A percentile compares a stretch with the other conserved stretches of the same genome.
These are phyloP conservation scores for Petaurus breviceps DNA, from an alignment of 2,113 vertebrate genomes.

Conservation along the genomic window DNA sequence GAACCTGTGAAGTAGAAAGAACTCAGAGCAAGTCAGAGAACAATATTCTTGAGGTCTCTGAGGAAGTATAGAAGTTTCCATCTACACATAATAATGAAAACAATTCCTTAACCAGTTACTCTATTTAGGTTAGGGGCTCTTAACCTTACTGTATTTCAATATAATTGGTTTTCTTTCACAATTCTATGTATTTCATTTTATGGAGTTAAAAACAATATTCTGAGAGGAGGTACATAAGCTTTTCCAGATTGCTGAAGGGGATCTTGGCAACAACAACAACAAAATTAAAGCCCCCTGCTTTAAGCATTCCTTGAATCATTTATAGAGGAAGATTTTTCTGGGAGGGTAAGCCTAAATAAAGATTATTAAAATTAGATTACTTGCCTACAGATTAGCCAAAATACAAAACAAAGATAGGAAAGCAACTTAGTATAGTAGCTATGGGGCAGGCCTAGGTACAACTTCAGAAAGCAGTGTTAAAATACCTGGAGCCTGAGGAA, in stretches of 20 bases:
- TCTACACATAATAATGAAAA: background rate
- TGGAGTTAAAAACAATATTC: background rate
- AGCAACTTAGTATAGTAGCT: background rate
- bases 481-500: background rate
- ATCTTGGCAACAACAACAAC: background rate
- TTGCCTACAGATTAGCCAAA: background rate
- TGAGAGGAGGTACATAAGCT: background rate
- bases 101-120: background rate
- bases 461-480: background rate
- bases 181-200: background rate
- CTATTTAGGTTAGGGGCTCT: background rate
- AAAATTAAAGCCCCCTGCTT: background rate
- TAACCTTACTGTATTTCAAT: background rate
- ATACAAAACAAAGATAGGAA: background rate
- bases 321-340: background rate
- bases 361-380: background rate
- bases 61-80: background rate
- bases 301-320: background rate
- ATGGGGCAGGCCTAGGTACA: background rate
- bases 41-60: background rate
- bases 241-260: background rate
- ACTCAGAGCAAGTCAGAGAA: background rate
- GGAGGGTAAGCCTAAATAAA: background rate
- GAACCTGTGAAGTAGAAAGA: background rate
- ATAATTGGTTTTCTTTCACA: background rate